These are phyloP conservation scores for Penaeus chinensis DNA, from an alignment of 1,140 invertebrate species.

Conservation along the genomic window DNA sequence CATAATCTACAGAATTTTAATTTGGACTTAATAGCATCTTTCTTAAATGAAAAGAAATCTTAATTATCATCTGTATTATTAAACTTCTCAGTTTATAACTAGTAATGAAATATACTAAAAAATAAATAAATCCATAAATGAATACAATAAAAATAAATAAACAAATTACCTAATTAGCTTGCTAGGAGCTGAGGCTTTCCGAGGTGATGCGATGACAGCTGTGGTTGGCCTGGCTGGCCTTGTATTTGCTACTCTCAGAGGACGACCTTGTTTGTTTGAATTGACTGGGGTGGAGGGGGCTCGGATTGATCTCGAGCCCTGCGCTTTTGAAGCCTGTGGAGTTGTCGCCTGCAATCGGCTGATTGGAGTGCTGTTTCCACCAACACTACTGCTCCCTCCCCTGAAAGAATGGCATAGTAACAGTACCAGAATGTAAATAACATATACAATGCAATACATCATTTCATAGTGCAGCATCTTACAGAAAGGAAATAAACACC, in stretches of 20 bases:
- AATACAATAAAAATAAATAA: not conserved
- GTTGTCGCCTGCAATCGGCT: not conserved
- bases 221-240: slow-evolving; percentile 35
- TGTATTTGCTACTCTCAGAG: not conserved
- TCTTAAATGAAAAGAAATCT: no score
- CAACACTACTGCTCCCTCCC: slow-evolving; percentile 30
- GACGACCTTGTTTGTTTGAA: slow-evolving; percentile 1
- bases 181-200: slow-evolving; percentile 43
- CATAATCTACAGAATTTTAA: no score
- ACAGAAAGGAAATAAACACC: no score
- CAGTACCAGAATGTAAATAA: not conserved
- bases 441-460: not conserved
- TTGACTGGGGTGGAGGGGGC: slow-evolving; percentile 15
- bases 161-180: slow-evolving; percentile 40
- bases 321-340: not conserved
- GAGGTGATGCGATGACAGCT: slow-evolving; percentile 31
- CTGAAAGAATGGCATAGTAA: not conserved
- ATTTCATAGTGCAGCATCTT: no score
- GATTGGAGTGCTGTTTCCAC: slow-evolving; percentile 17
- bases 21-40: no score
- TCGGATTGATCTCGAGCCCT: not conserved
- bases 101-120: not conserved
- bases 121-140: not conserved
- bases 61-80: not conserved
- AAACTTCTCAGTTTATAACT: not conserved